Evolutionary conservation across 92 coral and sea anemone genomes (phyloP).

Genomic region (Zoanthus sansibaricus): DNA sequence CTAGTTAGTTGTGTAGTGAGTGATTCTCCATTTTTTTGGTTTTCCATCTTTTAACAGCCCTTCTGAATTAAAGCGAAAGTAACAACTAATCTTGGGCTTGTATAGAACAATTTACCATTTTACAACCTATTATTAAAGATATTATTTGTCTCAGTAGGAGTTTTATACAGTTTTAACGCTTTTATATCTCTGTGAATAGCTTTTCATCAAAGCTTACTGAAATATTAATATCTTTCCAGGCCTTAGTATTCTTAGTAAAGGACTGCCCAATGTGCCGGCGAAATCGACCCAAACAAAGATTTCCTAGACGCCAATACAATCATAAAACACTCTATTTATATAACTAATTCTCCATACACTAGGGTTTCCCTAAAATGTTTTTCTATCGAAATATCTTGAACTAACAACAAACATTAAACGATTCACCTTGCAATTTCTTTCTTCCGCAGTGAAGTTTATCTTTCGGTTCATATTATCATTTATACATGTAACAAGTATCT

Average conservation of each 20-base stretch:
- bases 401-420: not conserved
- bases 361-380: not conserved
- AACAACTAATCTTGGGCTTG: conserved; percentile 18
- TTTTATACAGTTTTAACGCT: conserved; percentile 64
- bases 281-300: conserved; percentile 32
- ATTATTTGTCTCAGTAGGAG: conserved; percentile 34
- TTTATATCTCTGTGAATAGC: conserved; percentile 51
- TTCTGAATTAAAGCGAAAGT: conserved; percentile 1
- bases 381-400: not conserved
- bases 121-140: conserved; percentile 21
- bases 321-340: not conserved
- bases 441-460: not conserved
- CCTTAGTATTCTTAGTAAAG: conserved; percentile 46
- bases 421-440: conserved; percentile 1
- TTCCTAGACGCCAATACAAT: conserved; percentile 19
- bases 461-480: not conserved
- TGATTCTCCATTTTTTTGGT: not conserved
- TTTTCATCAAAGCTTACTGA: conserved; percentile 62
- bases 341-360: not conserved
- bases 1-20: not conserved
- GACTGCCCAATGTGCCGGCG: conserved; percentile 25
- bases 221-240: conserved; percentile 63
- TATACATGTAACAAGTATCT: not conserved
- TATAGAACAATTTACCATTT: conserved; percentile 35
- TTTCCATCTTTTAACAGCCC: not conserved